These are phyloP conservation scores for Trachurus trachurus DNA, from an alignment of 2,797 vertebrate genomes.

Conservation along the genomic window DNA sequence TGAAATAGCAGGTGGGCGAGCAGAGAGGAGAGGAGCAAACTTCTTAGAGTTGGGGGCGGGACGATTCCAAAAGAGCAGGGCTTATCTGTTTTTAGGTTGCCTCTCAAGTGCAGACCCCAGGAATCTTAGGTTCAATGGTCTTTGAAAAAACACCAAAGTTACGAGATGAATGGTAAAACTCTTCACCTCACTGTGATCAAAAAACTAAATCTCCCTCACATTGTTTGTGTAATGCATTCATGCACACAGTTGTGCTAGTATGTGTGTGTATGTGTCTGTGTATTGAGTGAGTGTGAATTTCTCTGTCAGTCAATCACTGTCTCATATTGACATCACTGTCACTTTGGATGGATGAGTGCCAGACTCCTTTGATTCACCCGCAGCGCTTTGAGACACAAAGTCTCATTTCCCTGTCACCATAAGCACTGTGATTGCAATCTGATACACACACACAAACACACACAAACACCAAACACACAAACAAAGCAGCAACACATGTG, in stretches of 20 bases:
- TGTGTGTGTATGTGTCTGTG: constrained; percentile 6
- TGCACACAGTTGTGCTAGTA: constrained; percentile 31
- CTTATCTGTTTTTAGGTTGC: constrained; percentile 73
- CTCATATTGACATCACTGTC: constrained; percentile 78
- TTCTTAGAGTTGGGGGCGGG: constrained; percentile 62
- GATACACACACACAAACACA: constrained; percentile 56
- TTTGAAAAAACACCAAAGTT: constrained; percentile 79
- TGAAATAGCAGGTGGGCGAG: constrained; percentile 63
- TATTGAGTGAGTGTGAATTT: constrained; percentile 21
- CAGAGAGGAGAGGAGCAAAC: constrained; percentile 53
- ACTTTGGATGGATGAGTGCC: constrained; percentile 80
- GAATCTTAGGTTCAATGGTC: constrained; percentile 67
- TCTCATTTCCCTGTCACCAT: constrained; percentile 80
- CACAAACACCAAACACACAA: constrained; percentile 54
- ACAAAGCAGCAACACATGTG: constrained; percentile 14
- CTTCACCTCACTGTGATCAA: constrained; percentile 70
- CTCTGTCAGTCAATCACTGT: constrained; percentile 78
- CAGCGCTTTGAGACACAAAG: constrained; percentile 76
- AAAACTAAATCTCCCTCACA: constrained; percentile 61
- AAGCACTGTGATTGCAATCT: constrained; percentile 73
- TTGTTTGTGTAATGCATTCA: constrained; percentile 36
- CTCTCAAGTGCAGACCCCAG: constrained; percentile 70
- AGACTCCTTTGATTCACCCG: constrained; percentile 78
- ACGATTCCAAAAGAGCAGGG: constrained; percentile 70
- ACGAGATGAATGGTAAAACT: constrained; percentile 73